A percentile compares a stretch with the other conserved stretches of the same genome.
Evolutionary conservation across 2,113 vertebrate genomes (phyloP).

Genomic region (Genyomyrus donnyi): DNA sequence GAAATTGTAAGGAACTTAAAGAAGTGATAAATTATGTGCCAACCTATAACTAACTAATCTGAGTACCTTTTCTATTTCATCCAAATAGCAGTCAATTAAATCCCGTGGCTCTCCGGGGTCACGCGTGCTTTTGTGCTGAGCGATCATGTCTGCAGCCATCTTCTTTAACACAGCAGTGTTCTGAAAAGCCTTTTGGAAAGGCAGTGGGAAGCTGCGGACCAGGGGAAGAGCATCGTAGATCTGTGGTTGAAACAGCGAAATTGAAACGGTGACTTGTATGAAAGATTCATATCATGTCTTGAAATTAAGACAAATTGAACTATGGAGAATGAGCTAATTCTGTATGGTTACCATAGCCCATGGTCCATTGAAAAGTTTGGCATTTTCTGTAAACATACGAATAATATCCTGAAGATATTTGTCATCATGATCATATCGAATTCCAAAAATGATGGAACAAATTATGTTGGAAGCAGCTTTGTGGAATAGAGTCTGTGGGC

Average conservation of each 20-base stretch:
- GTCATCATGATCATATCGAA: conserved; percentile 52
- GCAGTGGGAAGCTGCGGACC: conserved; percentile 32
- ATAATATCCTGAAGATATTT: conserved; percentile 41
- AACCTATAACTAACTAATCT: not conserved
- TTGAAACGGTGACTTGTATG: not conserved
- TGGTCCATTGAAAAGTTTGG: conserved; percentile 33
- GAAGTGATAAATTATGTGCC: not conserved
- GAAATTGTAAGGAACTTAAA: not conserved
- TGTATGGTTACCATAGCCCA: conserved; percentile 36
- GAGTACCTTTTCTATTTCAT: conserved; percentile 37
- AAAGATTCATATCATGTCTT: not conserved
- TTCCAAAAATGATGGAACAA: conserved; percentile 52
- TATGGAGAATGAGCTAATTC: not conserved
- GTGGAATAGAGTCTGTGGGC: conserved; percentile 46
- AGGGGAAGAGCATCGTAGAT: conserved; percentile 32
- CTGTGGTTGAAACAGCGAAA: conserved; percentile 6
- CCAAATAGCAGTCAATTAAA: conserved; percentile 45
- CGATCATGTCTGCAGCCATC: conserved; percentile 21
- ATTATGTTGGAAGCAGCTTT: conserved; percentile 55
- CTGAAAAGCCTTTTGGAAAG: conserved; percentile 34
- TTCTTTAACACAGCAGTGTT: conserved; percentile 14
- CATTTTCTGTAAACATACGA: conserved; percentile 1
- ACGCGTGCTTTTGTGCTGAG: conserved; percentile 30
- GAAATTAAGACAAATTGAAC: not conserved
- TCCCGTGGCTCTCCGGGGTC: conserved; percentile 36